Evolutionary conservation across 2,888 invertebrate species (phyloP), one percentile per base, ranked within the genome.

Genomic region (Uropetala carovei): DNA sequence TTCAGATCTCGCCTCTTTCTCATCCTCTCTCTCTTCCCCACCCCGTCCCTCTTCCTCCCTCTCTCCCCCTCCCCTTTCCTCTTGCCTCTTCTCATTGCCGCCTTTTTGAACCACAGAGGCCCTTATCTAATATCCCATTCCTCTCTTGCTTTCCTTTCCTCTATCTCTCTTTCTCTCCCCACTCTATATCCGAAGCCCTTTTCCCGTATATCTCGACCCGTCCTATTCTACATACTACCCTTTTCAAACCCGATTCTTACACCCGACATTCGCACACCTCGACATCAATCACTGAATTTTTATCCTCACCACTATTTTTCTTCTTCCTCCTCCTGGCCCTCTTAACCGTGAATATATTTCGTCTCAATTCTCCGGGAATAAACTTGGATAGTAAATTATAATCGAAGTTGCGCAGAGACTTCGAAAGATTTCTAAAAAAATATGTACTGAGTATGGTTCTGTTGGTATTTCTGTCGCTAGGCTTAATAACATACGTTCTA

Each of bases 121-220:
- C 68, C 68, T 68, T n/a, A 68, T n/a, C 68, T n/a, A 68, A 68
- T 11, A 68, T 68, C 68, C 68, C n/a, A 3, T 68, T 68, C n/a
- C 68, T 68, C n/a, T n/a, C n/a, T 27, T 75, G 75, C 27, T 75
- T 75, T 75, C 75, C 75, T 68, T 68, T n/a, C n/a, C 68, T 9
- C 22, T 11, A 75, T n/a, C 43, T 43, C 43, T 43, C 43, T 43
- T 43, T 43, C 43, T 43, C 43, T 43, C 43, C 5, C 43, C 43
- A 1, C 5, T 5, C 5, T 3, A 3, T 5, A 3, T 18, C 68
- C 68, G 18, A 14, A 64, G 7, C 64, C 64, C 16, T 13, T 27
- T 27, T n/a, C 22, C 75, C 22, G 11, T 27, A 75, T 27, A 75
- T 75, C 8, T 27, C 75, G 11, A 22, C n/a, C 22, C 27, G 7